Evolutionary conservation across 2,888 invertebrate species (phyloP).

Genomic region (Pyrrhia umbra): DNA sequence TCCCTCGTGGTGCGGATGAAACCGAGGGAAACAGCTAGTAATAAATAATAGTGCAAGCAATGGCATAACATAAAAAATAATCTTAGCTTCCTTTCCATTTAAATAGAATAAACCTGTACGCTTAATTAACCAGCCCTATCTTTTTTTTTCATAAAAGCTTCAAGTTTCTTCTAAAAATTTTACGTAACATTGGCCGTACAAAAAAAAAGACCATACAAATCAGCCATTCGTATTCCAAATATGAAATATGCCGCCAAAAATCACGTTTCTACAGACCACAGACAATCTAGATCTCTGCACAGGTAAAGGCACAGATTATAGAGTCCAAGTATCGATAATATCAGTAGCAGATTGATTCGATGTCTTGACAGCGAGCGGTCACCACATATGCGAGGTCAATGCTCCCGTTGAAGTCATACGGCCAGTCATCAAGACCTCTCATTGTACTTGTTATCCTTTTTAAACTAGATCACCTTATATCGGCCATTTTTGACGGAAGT

Average conservation of each 20-base stretch:
- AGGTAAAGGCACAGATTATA: slow-evolving; percentile 38
- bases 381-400: slow-evolving; percentile 67
- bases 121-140: too few species aligned
- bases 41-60: too few species aligned
- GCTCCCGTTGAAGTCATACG: slow-evolving; percentile 59
- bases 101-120: too few species aligned
- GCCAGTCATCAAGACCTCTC: slow-evolving; percentile 52
- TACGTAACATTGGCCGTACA: too few species aligned
- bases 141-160: too few species aligned
- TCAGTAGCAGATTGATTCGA: slow-evolving; percentile 63
- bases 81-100: too few species aligned
- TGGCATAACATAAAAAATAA: too few species aligned
- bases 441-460: slow-evolving; percentile 7
- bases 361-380: slow-evolving; percentile 67
- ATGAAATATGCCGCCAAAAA: slow-evolving; percentile 1
- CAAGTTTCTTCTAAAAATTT: too few species aligned
- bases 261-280: not conserved
- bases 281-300: slow-evolving; percentile 26
- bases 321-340: slow-evolving; percentile 50
- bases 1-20: too few species aligned
- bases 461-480: not conserved
- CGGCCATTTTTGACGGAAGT: slow-evolving; percentile 55
- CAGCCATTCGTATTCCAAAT: not conserved
- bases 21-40: too few species aligned
- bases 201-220: not conserved